These are phyloP conservation scores for Drosophila lutescens DNA, from an alignment of 2,888 invertebrate genomes.

Conservation along the genomic window DNA sequence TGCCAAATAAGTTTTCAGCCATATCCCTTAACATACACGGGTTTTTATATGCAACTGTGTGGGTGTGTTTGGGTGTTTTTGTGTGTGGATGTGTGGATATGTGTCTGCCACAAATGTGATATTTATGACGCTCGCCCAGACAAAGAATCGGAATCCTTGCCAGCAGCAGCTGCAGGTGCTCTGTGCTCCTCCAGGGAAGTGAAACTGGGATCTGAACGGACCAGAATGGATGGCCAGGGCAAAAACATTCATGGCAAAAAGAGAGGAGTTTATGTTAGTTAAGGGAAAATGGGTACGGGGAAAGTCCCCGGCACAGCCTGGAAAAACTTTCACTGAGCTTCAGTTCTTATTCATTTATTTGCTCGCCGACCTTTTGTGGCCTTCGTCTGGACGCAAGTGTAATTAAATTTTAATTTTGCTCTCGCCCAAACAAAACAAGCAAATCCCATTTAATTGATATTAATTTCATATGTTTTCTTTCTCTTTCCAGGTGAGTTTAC, in stretches of 20 bases:
- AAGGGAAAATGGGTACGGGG: slow-evolving; percentile 11
- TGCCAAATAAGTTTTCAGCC: slow-evolving; percentile 46
- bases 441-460: slow-evolving; percentile 66
- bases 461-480: slow-evolving; percentile 55
- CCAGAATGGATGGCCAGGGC: slow-evolving; percentile 21
- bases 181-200: slow-evolving; percentile 45
- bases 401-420: slow-evolving; percentile 69
- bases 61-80: background rate
- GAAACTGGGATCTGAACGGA: slow-evolving; percentile 26
- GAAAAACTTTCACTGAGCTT: slow-evolving; percentile 61
- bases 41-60: slow-evolving; percentile 5
- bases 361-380: slow-evolving; percentile 42
- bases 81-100: slow-evolving; percentile 12
- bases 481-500: slow-evolving; percentile 63
- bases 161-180: slow-evolving; percentile 43
- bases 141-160: slow-evolving; percentile 45
- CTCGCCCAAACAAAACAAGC: slow-evolving; percentile 23
- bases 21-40: slow-evolving; percentile 13
- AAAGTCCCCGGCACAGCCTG: slow-evolving; percentile 21
- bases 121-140: slow-evolving; percentile 70
- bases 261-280: slow-evolving; percentile 36
- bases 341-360: slow-evolving; percentile 47
- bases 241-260: slow-evolving; percentile 23
- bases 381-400: slow-evolving; percentile 37
- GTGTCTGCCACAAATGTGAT: slow-evolving; percentile 76